phyloP scores from a whole-genome alignment of 2,797 vertebrate genomes.

The Micrastur ruficollis region DNA sequence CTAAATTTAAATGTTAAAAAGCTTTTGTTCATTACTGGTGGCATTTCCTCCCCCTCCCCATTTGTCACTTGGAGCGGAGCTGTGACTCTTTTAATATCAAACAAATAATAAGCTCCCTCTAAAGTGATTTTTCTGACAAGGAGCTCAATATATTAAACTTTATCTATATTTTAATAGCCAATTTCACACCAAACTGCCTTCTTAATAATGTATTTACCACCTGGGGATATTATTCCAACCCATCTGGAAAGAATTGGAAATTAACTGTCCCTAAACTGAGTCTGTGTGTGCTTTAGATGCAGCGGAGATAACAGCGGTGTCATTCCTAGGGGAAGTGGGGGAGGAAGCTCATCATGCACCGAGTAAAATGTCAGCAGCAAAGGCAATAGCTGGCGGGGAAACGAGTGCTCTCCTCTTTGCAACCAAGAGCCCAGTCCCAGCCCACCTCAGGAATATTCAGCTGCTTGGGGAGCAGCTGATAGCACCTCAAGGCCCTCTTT shows the following conservation, averaged over 20 bases:
- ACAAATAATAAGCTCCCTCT: constrained; percentile 85
- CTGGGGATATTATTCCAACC: constrained; percentile 85
- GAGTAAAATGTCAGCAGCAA: constrained; percentile 53
- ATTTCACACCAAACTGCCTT: constrained; percentile 87
- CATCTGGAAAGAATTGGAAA: constrained; percentile 86
- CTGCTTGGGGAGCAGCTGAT: not conserved
- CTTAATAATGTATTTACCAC: constrained; percentile 87
- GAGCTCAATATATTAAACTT: constrained; percentile 87
- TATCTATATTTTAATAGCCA: constrained; percentile 88
- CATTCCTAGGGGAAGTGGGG: constrained; percentile 64
- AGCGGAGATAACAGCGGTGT: constrained; percentile 66
- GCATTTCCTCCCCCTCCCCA: constrained; percentile 71
- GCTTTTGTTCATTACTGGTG: constrained; percentile 80
- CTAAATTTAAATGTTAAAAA: constrained; percentile 83
- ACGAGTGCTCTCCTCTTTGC: not conserved
- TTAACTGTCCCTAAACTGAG: constrained; percentile 84
- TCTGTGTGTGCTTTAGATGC: constrained; percentile 76
- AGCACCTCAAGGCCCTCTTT: not conserved
- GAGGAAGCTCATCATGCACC: constrained; percentile 22
- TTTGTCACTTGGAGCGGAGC: constrained; percentile 81
- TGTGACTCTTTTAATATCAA: constrained; percentile 85
- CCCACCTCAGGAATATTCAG: not conserved
- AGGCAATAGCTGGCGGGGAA: constrained; percentile 9
- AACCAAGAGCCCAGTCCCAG: not conserved
- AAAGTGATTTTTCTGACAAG: constrained; percentile 87